Base-by-base conservation (phyloP, 2,888 invertebrate species). In the Folsomia manolachei region DNA sequence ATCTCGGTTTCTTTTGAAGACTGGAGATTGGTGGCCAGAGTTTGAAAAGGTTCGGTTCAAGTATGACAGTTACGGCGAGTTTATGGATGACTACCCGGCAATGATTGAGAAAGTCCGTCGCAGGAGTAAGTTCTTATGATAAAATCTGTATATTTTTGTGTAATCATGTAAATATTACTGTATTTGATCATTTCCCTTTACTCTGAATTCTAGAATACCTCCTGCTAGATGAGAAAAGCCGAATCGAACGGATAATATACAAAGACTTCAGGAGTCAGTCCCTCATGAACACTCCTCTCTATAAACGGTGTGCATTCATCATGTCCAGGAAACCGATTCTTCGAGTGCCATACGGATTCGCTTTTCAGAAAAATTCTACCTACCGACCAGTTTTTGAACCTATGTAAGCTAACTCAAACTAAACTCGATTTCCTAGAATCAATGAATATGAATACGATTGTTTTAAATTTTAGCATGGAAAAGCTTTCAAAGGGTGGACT, bases 401-500 rank as follows among this genome's bases (percentile, higher is more conserved):
- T 18, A 86, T 90, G 93, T 93, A 85, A 88, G 86, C n/a, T n/a
- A n/a, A n/a, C n/a, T n/a, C 7, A 60, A 21, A 18, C 19, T 19
- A 18, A 7, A 60, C 19, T 67, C 56, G 25, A 65, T 27, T 65
- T 18, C 19, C 2, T 69, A 0, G 1, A 39, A 62, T 1, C 26
- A 60, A 11, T 51, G 51, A 51, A 51, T 51, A n/a, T n/a, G n/a
- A n/a, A n/a, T n/a, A n/a, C n/a, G n/a, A n/a, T n/a, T n/a, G n/a
- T n/a, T 51, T 27, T 11, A 19, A 1, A 9, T 64, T 63, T 4
- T 21, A 80, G 80, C 18, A 53, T 80, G 72, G 72, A 78, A 63
- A 80, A 79, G 75, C 83, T 93, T 67, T 88, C 91, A 1, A 91
- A 93, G 85, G 87, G 90, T 0, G 94, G 94, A 1, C 89, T 94